A percentile compares a stretch with the other conserved stretches of the same genome.
Evolutionary conservation across 2,113 vertebrate species (phyloP).

Genomic region (Pteruthius melanotis): DNA sequence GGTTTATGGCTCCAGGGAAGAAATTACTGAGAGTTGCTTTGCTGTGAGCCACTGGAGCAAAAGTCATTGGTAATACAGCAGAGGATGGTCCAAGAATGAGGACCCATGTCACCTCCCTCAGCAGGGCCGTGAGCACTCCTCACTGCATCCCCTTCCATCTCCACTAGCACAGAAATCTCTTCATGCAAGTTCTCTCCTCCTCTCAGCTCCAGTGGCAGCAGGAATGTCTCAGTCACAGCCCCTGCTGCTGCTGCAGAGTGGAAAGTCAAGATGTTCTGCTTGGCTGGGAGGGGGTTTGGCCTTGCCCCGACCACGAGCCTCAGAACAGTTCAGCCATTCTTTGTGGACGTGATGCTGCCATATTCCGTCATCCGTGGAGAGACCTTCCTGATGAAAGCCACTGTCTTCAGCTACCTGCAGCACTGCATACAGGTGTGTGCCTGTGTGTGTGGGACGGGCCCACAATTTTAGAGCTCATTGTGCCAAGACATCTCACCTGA

Average conservation of each 20-base stretch:
- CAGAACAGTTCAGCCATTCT: constrained; percentile 81
- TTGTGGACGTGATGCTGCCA: constrained; percentile 77
- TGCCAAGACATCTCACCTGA: neutral
- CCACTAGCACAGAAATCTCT: neutral
- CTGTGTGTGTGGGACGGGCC: neutral
- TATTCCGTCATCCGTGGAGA: constrained; percentile 80
- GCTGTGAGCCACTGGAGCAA: neutral
- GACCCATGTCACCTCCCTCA: neutral
- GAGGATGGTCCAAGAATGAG: neutral
- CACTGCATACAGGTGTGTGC: constrained; percentile 65
- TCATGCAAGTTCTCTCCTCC: neutral
- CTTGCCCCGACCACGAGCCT: constrained; percentile 69
- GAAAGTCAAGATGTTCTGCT: constrained; percentile 81
- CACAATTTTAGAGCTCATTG: neutral
- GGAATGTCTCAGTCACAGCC: constrained; percentile 10
- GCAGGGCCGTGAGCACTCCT: neutral
- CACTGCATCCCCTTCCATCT: neutral
- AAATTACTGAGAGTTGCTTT: neutral
- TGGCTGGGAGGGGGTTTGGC: constrained; percentile 76
- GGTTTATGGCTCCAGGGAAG: neutral
- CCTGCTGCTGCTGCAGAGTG: constrained; percentile 82
- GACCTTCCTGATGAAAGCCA: constrained; percentile 78
- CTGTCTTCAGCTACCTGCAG: constrained; percentile 80
- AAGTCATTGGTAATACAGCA: neutral
- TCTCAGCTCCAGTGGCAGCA: constrained; percentile 51